Evolutionary conservation across 2,113 vertebrate species (phyloP), one percentile per base, ranked within the genome.

Genomic region (Ailurus styani): DNA sequence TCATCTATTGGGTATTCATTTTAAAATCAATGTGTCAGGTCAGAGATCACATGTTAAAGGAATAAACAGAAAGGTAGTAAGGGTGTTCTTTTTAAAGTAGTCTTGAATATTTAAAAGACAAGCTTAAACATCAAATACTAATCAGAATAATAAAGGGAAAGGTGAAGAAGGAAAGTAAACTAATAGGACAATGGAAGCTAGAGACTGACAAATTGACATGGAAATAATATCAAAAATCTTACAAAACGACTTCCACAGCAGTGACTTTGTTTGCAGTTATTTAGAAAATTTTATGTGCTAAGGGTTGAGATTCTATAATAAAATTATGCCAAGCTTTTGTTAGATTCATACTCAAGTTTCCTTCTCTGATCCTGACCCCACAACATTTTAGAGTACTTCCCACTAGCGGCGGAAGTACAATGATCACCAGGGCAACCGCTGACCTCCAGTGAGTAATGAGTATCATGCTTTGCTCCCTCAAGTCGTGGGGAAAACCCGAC

Each of bases 101-200:
- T 70, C 73, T 90, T 94, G 62, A 95, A 73, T 86, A 97, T 87
- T 87, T 92, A 84, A 92, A 96, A 87, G 87, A 87, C 54, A 97
- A 90, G 77, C 77, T 91, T 34, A 72, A 72, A 88, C 52, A 95
- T 81, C 93, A 85, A 70, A 73, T 2, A 84, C 55, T 25, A 52
- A 87, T 57, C 60, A 68, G 85, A 95, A 93, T 72, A 72, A 87
- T 18, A 84, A 91, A 93, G n/a, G 54, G 88, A 78, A 62, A 29
- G 27, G 60, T 72, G 64, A 54, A 84, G 17, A 90, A 66, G 45
- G 52, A 42, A 29, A 72, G 18, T 92, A n/a, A 83, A 89, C 72
- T 83, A 85, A 68, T 11, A 93, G 84, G 68, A 72, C 68, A 62
- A 50, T 54, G 31, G 87, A 77, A 75, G 57, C 83, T 72, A 7